A percentile compares a stretch with the other conserved stretches of the same genome.
These are phyloP conservation scores for Tenrec ecaudatus DNA, from an alignment of 2,113 vertebrate genomes.

Conservation along the genomic window DNA sequence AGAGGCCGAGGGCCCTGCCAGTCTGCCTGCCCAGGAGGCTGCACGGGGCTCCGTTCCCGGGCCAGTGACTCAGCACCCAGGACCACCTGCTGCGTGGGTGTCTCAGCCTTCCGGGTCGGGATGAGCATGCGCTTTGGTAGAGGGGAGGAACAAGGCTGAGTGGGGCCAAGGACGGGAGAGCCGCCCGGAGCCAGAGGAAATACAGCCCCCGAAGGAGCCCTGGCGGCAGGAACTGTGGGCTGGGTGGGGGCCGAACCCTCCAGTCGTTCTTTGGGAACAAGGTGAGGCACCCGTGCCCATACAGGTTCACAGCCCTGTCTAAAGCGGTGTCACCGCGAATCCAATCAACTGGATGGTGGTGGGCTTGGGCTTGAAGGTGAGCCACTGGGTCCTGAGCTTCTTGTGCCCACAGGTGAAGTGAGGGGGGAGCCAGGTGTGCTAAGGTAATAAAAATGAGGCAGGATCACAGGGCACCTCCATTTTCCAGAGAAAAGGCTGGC, in stretches of 20 bases:
- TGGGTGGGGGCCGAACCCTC: no score
- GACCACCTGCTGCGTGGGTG: conserved; percentile 64
- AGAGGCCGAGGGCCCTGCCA: background rate
- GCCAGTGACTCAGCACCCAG: conserved; percentile 66
- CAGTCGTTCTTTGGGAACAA: background rate
- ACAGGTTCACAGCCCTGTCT: no score
- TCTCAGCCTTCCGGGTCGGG: conserved; percentile 61
- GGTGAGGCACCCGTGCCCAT: no score
- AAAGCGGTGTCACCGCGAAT: no score
- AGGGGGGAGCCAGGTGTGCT: background rate
- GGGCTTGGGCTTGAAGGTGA: no score
- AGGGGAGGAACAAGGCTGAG: background rate
- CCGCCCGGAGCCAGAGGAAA: conserved; percentile 33
- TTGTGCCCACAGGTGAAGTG: background rate
- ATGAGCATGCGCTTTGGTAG: conserved; percentile 48
- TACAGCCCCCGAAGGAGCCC: background rate
- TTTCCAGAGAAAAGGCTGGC: no score
- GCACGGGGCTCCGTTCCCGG: conserved; percentile 7
- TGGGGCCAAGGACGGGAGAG: conserved; percentile 18
- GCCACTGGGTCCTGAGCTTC: background rate
- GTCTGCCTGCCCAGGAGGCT: background rate
- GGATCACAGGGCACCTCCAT: background rate
- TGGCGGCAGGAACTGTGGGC: no score
- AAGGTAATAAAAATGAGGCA: background rate
- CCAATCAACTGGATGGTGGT: no score